A percentile compares a stretch with the other conserved stretches of the same genome.
phyloP scores from a whole-genome alignment of 1,140 invertebrate species.

The Drosophila burlai region DNA sequence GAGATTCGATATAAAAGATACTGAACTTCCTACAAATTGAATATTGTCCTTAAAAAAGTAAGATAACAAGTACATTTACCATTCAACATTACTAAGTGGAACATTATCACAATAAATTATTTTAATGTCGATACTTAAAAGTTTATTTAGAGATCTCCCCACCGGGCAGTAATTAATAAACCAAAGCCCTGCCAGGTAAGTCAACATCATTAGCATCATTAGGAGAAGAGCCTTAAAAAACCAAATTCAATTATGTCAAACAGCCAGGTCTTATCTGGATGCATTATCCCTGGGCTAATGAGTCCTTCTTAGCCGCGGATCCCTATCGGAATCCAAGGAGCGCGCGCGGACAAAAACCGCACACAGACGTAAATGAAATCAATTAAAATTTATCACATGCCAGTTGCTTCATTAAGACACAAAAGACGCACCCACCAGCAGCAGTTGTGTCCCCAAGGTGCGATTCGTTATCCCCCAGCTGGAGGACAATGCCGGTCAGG shows the following conservation, averaged over 20 bases:
- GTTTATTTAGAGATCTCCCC: neutral
- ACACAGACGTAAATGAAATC: constrained; percentile 66
- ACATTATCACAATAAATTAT: neutral
- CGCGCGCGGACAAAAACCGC: constrained; percentile 18
- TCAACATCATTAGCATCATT: constrained; percentile 42
- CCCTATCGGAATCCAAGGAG: constrained; percentile 46
- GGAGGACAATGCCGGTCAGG: constrained; percentile 75
- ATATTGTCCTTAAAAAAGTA: neutral
- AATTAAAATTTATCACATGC: constrained; percentile 81
- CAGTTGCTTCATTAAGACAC: constrained; percentile 70
- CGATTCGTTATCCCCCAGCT: constrained; percentile 76
- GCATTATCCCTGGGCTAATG: constrained; percentile 75
- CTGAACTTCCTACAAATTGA: neutral
- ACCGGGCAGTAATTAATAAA: constrained; percentile 1
- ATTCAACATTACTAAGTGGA: neutral
- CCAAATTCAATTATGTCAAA: constrained; percentile 79
- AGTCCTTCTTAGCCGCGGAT: constrained; percentile 44
- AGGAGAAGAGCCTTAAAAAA: constrained; percentile 11
- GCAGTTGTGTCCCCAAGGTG: constrained; percentile 63
- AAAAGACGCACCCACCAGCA: constrained; percentile 32
- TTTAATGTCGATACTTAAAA: constrained; percentile 13
- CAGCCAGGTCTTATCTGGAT: constrained; percentile 65
- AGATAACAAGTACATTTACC: neutral
- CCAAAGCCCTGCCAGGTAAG: neutral
- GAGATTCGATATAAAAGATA: neutral